Conservation (phyloP, 2,888 invertebrate species). For the Brachyopa scutellaris region DNA sequence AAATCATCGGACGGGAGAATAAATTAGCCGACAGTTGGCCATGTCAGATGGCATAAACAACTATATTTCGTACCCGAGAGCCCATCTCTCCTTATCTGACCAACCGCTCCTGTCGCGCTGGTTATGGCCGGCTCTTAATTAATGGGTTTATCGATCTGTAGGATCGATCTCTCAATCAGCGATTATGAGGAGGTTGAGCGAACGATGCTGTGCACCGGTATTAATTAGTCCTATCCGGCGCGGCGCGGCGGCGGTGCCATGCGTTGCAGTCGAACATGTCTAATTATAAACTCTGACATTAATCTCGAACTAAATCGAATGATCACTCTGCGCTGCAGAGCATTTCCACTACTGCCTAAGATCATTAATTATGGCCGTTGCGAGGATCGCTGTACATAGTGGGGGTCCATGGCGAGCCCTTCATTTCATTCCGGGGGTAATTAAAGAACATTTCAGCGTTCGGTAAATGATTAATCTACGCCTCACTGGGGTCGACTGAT, state of each 20-base stretch:
- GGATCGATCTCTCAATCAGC: constrained; percentile 71
- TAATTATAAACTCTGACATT: constrained; percentile 71
- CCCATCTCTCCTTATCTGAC: not conserved
- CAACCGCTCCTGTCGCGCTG: not conserved
- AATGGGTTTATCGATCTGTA: constrained; percentile 69
- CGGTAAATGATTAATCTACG: constrained; percentile 65
- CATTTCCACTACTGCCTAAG: constrained; percentile 2
- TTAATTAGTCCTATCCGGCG: constrained; percentile 53
- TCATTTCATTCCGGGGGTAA: constrained; percentile 66
- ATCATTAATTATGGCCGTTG: constrained; percentile 59
- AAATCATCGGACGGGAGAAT: constrained; percentile 66
- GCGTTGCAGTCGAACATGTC: constrained; percentile 62
- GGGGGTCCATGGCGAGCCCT: constrained; percentile 64
- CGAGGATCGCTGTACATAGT: constrained; percentile 42
- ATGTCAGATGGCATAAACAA: constrained; percentile 70
- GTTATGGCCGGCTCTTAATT: constrained; percentile 51
- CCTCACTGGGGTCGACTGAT: constrained; percentile 56
- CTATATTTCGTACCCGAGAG: constrained; percentile 46
- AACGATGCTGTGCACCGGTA: constrained; percentile 56
- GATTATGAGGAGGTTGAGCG: constrained; percentile 59
- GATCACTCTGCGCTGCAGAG: constrained; percentile 53
- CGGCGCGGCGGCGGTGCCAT: constrained; percentile 55
- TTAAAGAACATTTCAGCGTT: constrained; percentile 60
- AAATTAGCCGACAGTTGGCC: constrained; percentile 71
- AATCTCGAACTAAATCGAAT: constrained; percentile 62